These are phyloP conservation scores for Chrysodeixis includens DNA, from an alignment of 2,888 invertebrate genomes.

Conservation along the genomic window DNA sequence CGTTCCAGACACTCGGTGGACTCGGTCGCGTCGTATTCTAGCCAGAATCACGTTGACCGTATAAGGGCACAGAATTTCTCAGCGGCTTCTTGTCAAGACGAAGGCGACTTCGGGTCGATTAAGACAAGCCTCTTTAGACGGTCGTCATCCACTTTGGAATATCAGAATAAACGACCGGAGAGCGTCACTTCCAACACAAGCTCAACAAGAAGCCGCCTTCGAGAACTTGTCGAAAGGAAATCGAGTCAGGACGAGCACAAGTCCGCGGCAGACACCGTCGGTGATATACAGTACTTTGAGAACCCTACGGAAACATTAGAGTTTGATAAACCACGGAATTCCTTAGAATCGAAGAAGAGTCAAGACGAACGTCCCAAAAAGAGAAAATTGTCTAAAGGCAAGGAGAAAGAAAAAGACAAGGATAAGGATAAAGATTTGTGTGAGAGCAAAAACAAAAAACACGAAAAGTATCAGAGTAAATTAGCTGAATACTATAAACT, in stretches of 20 bases:
- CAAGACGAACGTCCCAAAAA: conserved; percentile 85
- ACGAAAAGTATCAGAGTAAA: conserved; percentile 86
- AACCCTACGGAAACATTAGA: conserved; percentile 87
- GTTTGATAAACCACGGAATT: conserved; percentile 82
- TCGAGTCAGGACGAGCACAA: conserved; percentile 87
- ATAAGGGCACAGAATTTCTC: conserved; percentile 88
- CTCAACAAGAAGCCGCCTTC: conserved; percentile 88
- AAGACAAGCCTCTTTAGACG: conserved; percentile 87
- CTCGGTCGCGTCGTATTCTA: conserved; percentile 90
- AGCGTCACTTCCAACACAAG: conserved; percentile 86
- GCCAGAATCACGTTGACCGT: conserved; percentile 90
- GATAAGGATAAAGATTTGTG: conserved; percentile 76
- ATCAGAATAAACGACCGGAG: conserved; percentile 82
- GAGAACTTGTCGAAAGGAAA: conserved; percentile 88
- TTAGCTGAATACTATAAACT: conserved; percentile 85
- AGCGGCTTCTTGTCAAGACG: conserved; percentile 89
- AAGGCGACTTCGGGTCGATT: conserved; percentile 86
- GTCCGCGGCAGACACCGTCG: conserved; percentile 84
- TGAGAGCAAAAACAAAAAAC: conserved; percentile 82
- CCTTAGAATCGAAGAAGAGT: conserved; percentile 81
- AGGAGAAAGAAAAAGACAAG: conserved; percentile 79
- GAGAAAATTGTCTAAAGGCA: conserved; percentile 79
- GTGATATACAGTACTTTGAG: conserved; percentile 87
- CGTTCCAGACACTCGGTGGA: conserved; percentile 89
- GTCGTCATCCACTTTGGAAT: conserved; percentile 85